Conservation (phyloP, 2,888 invertebrate genomes). For the Nephrotoma appendiculata region DNA sequence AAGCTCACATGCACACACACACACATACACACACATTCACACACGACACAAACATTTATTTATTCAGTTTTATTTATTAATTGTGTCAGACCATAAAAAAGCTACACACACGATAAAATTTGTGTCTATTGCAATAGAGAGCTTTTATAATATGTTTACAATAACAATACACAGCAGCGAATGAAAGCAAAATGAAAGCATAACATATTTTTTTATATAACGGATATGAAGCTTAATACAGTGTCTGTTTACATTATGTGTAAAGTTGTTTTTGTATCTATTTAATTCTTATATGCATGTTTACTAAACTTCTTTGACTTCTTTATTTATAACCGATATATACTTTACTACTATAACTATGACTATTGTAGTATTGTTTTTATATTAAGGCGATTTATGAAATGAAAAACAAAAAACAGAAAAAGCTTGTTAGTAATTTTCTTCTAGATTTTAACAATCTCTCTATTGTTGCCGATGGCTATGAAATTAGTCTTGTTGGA, state of each 20-base stretch:
- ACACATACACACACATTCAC: background rate
- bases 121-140: background rate
- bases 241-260: background rate
- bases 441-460: background rate
- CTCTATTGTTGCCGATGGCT: background rate
- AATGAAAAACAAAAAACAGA: background rate
- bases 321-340: background rate
- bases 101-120: background rate
- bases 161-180: background rate
- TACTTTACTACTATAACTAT: background rate
- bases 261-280: background rate
- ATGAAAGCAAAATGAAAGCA: background rate
- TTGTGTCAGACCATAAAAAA: background rate
- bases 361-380: background rate
- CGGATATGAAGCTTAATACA: background rate
- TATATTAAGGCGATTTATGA: background rate
- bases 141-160: background rate
- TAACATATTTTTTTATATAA: background rate
- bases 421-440: background rate
- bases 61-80: background rate
- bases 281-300: background rate
- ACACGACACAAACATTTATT: background rate
- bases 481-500: background rate
- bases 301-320: background rate
- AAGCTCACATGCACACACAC: background rate